Conservation (phyloP, 2,888 invertebrate species). For the Carpatolechia fugitivella region DNA sequence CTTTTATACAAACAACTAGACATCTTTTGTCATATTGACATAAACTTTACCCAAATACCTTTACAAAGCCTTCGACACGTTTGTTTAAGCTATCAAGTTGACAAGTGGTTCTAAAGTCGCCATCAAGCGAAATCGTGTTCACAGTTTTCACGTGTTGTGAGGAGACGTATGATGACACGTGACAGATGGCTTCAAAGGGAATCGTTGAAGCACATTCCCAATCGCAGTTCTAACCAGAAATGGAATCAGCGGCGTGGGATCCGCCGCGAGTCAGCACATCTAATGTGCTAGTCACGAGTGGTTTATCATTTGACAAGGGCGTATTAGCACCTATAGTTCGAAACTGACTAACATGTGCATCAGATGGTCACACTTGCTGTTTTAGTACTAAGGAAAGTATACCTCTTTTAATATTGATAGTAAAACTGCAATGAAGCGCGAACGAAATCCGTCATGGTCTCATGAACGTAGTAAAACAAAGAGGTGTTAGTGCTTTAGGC, state of each 20-base stretch:
- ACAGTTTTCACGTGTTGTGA: not conserved
- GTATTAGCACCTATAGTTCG: conserved; percentile 9
- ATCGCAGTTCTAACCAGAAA: conserved; percentile 33
- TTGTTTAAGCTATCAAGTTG: not conserved
- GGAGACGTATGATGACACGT: not conserved
- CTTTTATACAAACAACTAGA: not conserved
- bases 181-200: conserved; percentile 9
- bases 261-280: conserved; percentile 38
- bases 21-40: not conserved
- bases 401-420: not conserved
- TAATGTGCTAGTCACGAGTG: conserved; percentile 47
- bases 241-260: conserved; percentile 48
- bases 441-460: not conserved
- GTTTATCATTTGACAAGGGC: conserved; percentile 17
- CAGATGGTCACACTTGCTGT: conserved; percentile 5
- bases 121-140: not conserved
- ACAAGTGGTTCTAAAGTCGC: not conserved
- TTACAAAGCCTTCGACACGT: not conserved
- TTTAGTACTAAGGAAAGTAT: conserved; percentile 8
- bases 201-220: conserved; percentile 4
- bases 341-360: not conserved
- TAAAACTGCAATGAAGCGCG: not conserved
- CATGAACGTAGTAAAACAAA: not conserved
- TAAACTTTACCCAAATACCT: not conserved
- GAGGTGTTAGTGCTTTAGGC: conserved; percentile 12